Conservation (phyloP, 2,113 vertebrate genomes). For the Pteropus alecto region DNA sequence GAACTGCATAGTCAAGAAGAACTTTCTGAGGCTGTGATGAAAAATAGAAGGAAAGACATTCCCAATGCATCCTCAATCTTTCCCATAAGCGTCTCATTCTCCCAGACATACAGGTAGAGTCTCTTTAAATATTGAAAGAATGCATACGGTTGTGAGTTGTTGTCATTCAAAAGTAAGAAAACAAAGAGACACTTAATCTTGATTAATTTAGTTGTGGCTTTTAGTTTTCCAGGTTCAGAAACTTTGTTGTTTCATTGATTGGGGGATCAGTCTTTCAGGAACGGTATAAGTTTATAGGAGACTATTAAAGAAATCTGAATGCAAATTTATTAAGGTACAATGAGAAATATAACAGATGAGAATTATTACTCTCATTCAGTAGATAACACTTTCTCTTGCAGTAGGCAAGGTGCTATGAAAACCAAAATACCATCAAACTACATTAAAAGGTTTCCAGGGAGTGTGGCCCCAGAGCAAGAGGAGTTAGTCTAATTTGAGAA, state of each 20-base stretch:
- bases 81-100: background rate
- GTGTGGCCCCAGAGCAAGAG: background rate
- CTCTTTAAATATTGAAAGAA: background rate
- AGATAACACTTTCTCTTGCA: background rate
- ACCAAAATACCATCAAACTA: background rate
- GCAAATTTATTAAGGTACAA: background rate
- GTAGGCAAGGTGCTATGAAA: background rate
- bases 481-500: background rate
- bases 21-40: background rate
- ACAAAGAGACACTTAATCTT: background rate
- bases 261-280: background rate
- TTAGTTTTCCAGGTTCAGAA: background rate
- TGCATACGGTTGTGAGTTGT: background rate
- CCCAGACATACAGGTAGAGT: background rate
- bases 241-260: background rate
- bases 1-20: background rate
- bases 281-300: background rate
- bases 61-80: background rate
- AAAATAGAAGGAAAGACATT: background rate
- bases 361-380: background rate
- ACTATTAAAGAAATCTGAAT: background rate
- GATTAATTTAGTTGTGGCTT: background rate
- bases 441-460: background rate
- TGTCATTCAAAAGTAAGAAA: background rate
- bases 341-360: background rate